A percentile compares a stretch with the other conserved stretches of the same genome.
Conservation (phyloP, 2,113 vertebrate genomes). For the Plestiodon gilberti region DNA sequence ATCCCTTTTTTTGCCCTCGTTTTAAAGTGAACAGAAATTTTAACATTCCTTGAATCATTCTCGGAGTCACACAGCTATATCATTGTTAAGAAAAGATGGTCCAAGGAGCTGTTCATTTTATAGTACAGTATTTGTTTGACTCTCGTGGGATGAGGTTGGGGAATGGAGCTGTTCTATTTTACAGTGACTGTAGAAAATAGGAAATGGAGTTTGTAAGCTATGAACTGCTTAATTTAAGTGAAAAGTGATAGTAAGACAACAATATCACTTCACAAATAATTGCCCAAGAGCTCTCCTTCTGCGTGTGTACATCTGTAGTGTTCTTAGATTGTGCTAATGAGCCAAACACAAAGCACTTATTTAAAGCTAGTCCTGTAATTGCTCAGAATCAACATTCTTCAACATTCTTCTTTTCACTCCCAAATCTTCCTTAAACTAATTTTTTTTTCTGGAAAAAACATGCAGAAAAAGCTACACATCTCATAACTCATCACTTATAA, state of each 20-base stretch:
- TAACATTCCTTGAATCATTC: slow-evolving; percentile 48
- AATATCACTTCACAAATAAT: not conserved
- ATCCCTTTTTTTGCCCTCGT: not conserved
- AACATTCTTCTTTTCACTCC: not conserved
- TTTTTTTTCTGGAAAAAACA: not conserved
- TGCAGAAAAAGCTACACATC: too few species aligned
- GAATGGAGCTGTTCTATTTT: slow-evolving; percentile 15
- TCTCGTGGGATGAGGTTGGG: slow-evolving; percentile 50
- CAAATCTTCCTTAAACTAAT: not conserved
- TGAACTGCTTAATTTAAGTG: not conserved
- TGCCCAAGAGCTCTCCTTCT: not conserved
- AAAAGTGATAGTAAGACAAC: not conserved
- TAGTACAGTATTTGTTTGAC: slow-evolving; percentile 37
- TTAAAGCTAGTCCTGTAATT: not conserved
- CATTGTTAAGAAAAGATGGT: slow-evolving; percentile 55
- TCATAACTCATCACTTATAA: too few species aligned
- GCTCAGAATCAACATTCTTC: not conserved
- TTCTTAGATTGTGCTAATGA: not conserved
- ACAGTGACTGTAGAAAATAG: slow-evolving; percentile 33
- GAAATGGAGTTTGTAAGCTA: not conserved
- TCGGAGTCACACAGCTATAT: slow-evolving; percentile 62
- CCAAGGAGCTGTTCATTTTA: slow-evolving; percentile 65
- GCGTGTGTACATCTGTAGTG: too few species aligned
- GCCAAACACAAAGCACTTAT: not conserved
- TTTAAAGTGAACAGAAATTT: slow-evolving; percentile 37